Base-by-base conservation (phyloP, 2,113 vertebrate species). In the Echinops telfairi region DNA sequence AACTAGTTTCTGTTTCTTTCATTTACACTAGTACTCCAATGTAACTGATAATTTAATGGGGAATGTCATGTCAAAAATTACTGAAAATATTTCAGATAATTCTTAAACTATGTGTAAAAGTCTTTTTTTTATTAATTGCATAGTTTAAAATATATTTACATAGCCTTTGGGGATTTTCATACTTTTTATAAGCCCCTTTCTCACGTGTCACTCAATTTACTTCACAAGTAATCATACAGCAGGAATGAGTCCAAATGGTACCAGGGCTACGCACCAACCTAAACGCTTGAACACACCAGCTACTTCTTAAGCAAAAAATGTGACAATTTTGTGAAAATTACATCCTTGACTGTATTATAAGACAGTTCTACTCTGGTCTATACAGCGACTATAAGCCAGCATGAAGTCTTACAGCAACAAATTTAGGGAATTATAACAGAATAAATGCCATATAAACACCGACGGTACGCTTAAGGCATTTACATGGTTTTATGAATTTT, bases 21-120 rank as follows among this genome's bases (percentile, higher is more conserved):
- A 33, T 85, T 82, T 91, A 82, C 4, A 53, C 53, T 4, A 58
- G 17, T 70, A 71, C 89, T 87, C 31, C 57, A 27, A 6, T 53
- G 10, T 8, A 53, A 53, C 47, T 53, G 47, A 53, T 53, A 53
- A 53, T 14, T 53, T 53, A 53, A 53, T 53, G 10, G 12, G 47
- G 12, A 53, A 53, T 53, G 8, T 60, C n/a, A 94, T 80, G 77
- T 83, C 3, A 64, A 84, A 87, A 75, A 83, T 83, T 53, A 73
- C 10, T 31, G 19, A 66, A 85, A 77, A 33, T 83, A 92, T 89
- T 95, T 83, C 29, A 88, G 40, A 71, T 92, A 19, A 31, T 40
- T 83, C 22, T 27, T 82, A 92, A 79, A 36, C 20, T 86, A 36
- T 33, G 20, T 81, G 22, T 57, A 75, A 70, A 53, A 71, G 6